Evolutionary conservation across 2,797 vertebrate genomes (phyloP).

Genomic region (Thunnus albacares): DNA sequence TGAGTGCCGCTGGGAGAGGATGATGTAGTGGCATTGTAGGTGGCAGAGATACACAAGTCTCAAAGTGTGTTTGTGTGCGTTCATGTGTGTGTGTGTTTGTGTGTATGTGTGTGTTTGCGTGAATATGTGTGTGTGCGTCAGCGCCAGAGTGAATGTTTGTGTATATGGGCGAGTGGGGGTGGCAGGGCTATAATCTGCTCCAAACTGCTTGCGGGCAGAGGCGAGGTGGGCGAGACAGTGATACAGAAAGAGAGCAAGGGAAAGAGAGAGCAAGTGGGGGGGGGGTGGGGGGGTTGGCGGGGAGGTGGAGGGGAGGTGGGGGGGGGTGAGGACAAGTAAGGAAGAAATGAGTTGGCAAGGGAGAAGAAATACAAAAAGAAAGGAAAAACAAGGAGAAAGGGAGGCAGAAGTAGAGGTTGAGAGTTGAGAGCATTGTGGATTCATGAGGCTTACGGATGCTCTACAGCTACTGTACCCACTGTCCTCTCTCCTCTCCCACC

Average conservation of each 20-base stretch:
- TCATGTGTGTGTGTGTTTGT: conserved; percentile 21
- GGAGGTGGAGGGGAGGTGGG: conserved; percentile 12
- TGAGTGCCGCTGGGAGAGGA: conserved; percentile 64
- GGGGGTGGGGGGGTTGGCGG: neutral
- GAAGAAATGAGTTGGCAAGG: conserved; percentile 71
- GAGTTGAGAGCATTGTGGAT: conserved; percentile 56
- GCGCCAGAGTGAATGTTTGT: conserved; percentile 75
- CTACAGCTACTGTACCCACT: conserved; percentile 70
- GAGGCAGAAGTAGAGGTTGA: conserved; percentile 43
- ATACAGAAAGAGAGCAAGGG: conserved; percentile 80
- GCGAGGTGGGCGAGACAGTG: conserved; percentile 85
- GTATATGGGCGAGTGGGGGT: conserved; percentile 82
- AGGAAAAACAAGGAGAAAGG: conserved; percentile 43
- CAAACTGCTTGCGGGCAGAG: conserved; percentile 86
- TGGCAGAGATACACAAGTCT: conserved; percentile 77
- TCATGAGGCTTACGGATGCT: conserved; percentile 50
- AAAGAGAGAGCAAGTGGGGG: conserved; percentile 53
- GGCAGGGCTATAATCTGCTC: conserved; percentile 86
- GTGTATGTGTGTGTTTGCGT: conserved; percentile 12
- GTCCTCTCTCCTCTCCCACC: conserved; percentile 76
- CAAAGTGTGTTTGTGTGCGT: conserved; percentile 63
- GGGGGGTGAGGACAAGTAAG: conserved; percentile 43
- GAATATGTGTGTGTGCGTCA: conserved; percentile 58
- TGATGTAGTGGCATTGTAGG: conserved; percentile 79
- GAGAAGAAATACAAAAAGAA: conserved; percentile 58